Evolutionary conservation across 2,888 invertebrate genomes (phyloP).

Genomic region (Trisateles emortualis): DNA sequence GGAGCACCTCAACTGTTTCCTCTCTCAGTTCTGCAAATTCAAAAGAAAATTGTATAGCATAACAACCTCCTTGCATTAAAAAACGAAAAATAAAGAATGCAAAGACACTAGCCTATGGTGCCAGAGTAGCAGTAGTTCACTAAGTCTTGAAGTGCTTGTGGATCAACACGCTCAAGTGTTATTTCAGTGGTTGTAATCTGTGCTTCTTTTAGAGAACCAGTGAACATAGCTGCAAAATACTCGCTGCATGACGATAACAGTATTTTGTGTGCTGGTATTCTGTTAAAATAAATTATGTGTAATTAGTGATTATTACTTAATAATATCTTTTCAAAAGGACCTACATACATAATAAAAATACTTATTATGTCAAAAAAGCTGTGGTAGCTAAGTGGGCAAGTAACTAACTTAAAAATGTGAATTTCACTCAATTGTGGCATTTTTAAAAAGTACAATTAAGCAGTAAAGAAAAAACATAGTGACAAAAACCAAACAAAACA

Average conservation of each 20-base stretch:
- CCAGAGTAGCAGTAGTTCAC: conserved; percentile 97
- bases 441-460: too few species aligned
- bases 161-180: conserved; percentile 93
- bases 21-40: conserved; percentile 91
- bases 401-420: too few species aligned
- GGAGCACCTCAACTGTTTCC: conserved; percentile 95
- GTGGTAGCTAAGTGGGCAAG: too few species aligned
- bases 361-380: too few species aligned
- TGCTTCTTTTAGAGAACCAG: conserved; percentile 94
- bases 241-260: conserved; percentile 97
- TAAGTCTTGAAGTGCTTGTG: conserved; percentile 94
- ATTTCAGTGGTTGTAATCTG: conserved; percentile 91
- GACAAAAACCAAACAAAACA: too few species aligned
- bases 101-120: conserved; percentile 78
- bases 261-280: conserved; percentile 94
- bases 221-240: conserved; percentile 98
- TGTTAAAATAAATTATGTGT: conserved; percentile 47
- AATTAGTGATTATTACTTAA: conserved; percentile 1
- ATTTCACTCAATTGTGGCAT: too few species aligned
- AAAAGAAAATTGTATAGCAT: conserved; percentile 18
- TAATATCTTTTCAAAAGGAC: neutral
- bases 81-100: conserved; percentile 23
- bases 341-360: too few species aligned
- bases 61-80: conserved; percentile 3
- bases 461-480: too few species aligned